Conservation (phyloP, 2,113 vertebrate species). For the Loxodonta africana region DNA sequence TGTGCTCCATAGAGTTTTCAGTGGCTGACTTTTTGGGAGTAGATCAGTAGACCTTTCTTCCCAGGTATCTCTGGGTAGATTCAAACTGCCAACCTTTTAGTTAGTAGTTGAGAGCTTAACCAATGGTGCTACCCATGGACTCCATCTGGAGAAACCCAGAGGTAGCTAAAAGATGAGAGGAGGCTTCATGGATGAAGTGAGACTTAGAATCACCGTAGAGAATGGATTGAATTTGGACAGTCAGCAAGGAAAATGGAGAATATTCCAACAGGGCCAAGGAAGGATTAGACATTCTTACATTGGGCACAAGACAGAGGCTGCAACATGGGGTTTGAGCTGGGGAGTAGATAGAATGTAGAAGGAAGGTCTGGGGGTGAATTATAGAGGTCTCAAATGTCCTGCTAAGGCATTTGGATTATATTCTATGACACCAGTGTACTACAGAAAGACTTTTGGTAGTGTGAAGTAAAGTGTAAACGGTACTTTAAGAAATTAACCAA, state of each 20-base stretch:
- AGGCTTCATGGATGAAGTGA: neutral
- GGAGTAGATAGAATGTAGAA: neutral
- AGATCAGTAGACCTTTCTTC: neutral
- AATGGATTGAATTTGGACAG: neutral
- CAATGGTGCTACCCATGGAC: neutral
- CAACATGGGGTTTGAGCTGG: neutral
- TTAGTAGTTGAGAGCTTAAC: neutral
- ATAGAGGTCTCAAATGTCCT: neutral
- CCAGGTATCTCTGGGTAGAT: neutral
- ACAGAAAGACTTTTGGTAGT: neutral
- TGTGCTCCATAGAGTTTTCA: neutral
- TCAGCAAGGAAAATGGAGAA: neutral
- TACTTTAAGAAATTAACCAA: constrained; percentile 1
- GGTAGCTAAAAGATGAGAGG: neutral
- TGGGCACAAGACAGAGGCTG: neutral
- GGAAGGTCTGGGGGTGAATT: fast-evolving
- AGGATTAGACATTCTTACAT: neutral
- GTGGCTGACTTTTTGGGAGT: neutral
- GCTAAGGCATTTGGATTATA: neutral
- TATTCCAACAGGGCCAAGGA: neutral
- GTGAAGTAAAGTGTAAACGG: neutral
- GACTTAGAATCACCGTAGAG: neutral
- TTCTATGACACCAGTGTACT: neutral
- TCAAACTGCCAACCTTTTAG: neutral
- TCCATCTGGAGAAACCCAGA: neutral